Evolutionary conservation across 2,888 invertebrate species (phyloP).

Genomic region (Leptinotarsa peninsularis): DNA sequence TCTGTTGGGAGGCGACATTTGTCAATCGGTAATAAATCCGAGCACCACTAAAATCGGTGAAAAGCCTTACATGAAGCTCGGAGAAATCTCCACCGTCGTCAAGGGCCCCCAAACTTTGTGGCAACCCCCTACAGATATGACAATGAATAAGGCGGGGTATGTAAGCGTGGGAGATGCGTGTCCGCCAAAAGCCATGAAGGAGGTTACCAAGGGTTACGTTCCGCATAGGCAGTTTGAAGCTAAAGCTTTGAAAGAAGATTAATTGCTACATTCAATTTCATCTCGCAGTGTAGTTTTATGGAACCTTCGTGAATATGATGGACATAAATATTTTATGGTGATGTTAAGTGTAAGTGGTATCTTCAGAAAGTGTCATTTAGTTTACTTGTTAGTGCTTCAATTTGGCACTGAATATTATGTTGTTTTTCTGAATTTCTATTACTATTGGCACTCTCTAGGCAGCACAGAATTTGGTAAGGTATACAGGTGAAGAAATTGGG

Average conservation of each 20-base stretch:
- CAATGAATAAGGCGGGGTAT: conserved; percentile 51
- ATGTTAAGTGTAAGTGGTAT: conserved; percentile 12
- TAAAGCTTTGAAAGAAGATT: conserved; percentile 60
- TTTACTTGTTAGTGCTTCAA: not conserved
- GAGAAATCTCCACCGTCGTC: conserved; percentile 30
- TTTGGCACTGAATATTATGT: not conserved
- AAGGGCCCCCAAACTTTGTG: conserved; percentile 38
- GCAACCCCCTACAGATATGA: conserved; percentile 47
- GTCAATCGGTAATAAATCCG: conserved; percentile 29
- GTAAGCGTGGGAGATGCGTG: conserved; percentile 55
- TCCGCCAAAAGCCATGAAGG: conserved; percentile 43
- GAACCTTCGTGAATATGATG: not conserved
- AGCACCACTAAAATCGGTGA: conserved; percentile 3
- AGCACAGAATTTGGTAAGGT: conserved; percentile 10
- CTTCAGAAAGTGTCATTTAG: conserved; percentile 8
- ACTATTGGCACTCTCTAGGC: conserved; percentile 3
- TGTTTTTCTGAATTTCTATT: not conserved
- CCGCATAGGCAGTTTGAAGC: conserved; percentile 60
- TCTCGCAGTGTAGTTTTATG: not conserved
- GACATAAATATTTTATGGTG: not conserved
- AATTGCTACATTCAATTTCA: conserved; percentile 33
- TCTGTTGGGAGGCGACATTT: conserved; percentile 43
- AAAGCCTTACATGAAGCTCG: conserved; percentile 22
- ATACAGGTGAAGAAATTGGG: not conserved
- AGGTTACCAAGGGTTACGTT: conserved; percentile 55